These are phyloP conservation scores for Pungitius pungitius DNA, from an alignment of 2,113 vertebrate species.

Conservation along the genomic window DNA sequence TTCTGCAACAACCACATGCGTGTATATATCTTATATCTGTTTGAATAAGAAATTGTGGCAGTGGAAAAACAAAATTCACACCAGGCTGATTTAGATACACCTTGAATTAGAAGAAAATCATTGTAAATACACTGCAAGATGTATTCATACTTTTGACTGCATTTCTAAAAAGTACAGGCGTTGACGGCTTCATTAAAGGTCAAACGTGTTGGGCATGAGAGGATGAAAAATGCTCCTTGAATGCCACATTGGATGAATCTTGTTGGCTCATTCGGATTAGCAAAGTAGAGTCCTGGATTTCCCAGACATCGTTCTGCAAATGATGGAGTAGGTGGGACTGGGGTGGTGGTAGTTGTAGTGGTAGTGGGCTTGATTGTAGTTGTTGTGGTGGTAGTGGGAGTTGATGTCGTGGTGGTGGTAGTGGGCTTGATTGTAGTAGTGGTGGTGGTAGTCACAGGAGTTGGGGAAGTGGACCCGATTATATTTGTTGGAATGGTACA, in stretches of 20 bases:
- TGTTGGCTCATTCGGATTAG: slow-evolving; percentile 11
- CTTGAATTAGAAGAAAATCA: neutral
- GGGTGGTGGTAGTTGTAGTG: neutral
- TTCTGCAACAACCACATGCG: neutral
- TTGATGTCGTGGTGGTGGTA: neutral
- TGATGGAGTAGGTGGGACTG: no score
- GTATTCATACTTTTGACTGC: neutral
- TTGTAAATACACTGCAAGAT: neutral
- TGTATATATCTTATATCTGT: neutral
- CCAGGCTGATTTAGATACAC: neutral
- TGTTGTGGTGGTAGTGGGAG: neutral
- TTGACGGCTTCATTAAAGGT: slow-evolving; percentile 28
- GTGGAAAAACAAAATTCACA: neutral
- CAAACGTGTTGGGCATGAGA: neutral
- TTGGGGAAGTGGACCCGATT: neutral
- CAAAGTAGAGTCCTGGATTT: neutral
- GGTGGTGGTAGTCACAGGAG: neutral
- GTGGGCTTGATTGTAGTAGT: neutral
- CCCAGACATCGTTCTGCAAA: no score
- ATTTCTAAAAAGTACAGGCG: slow-evolving; percentile 34
- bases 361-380: neutral
- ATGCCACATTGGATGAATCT: neutral
- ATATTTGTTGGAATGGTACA: slow-evolving; percentile 19
- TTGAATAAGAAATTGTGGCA: neutral
- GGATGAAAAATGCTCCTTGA: neutral